Base-by-base conservation (phyloP, 2,113 vertebrate genomes). In the Ctenomys sociabilis region DNA sequence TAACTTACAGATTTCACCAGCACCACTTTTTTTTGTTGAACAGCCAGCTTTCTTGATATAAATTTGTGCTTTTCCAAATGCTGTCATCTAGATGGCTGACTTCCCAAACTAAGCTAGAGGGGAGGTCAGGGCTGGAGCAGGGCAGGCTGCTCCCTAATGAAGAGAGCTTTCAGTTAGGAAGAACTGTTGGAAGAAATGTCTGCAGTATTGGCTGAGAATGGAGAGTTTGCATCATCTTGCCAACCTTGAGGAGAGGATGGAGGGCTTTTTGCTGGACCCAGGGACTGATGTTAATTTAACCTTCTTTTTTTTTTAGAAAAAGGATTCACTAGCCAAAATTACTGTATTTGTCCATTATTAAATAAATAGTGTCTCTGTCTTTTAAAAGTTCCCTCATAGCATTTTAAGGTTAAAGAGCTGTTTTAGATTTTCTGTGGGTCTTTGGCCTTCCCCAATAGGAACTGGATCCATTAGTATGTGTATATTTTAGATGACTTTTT, bases 21-120 rank as follows among this genome's bases (percentile, higher is more conserved):
- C 70, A 32, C 77, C 57, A 75, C 64, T 64, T 95, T 96, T 77
- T 75, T 93, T 88, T 72, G 85, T 89, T 64, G 66, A 94, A 97
- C 98, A 98, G 96, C 97, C 88, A 82, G 97, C 95, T 97, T 96
- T 82, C 37, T 96, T 24, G 97, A 98, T 98, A 98, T 98, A 97
- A 98, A 97, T 89, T 93, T 92, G 96, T 93, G 96, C 96, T 97
- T 98, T 98, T 96, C 97, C 97, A 96, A 98, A 97, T 98, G 97
- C 97, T 98, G 95, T 97, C 96, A 97, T 97, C 97, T 98, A n/a
- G n/a, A n/a, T n/a, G 98, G 98, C 98, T 95, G 78, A 43, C 96
- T 97, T 98, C 98, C 98, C 98, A 96, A 92, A 97, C 85, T 96
- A 90, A 95, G 97, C 97, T 90, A 93, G 45, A 95, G 96, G 75